A percentile compares a stretch with the other conserved stretches of the same genome.
Evolutionary conservation across 2,888 invertebrate species (phyloP).

Genomic region (Hyppa rectilinea): DNA sequence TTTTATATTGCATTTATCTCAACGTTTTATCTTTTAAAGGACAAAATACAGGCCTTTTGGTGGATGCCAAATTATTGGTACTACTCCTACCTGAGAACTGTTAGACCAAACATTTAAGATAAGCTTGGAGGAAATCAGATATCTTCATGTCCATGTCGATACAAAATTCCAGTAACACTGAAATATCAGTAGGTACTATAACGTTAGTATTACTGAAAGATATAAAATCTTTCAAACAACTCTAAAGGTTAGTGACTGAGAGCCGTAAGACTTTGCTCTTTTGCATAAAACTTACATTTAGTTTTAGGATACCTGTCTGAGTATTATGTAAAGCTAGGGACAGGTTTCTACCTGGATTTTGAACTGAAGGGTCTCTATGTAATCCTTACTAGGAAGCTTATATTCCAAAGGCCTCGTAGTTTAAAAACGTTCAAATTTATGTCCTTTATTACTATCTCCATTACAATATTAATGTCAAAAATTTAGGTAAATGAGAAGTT

Average conservation of each 20-base stretch:
- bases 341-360: constrained; percentile 32
- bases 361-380: background rate
- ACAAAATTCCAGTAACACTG: constrained; percentile 8
- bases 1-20: constrained; percentile 61
- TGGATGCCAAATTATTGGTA: constrained; percentile 39
- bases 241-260: constrained; percentile 37
- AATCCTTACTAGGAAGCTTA: background rate
- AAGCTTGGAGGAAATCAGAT: constrained; percentile 27
- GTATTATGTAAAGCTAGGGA: constrained; percentile 44
- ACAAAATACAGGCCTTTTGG: constrained; percentile 46
- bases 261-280: constrained; percentile 37
- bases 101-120: constrained; percentile 44
- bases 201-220: constrained; percentile 11
- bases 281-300: constrained; percentile 58
- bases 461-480: background rate
- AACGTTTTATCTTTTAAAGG: constrained; percentile 53
- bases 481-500: background rate
- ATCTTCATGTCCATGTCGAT: constrained; percentile 18
- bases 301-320: constrained; percentile 36
- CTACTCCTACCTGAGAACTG: constrained; percentile 14
- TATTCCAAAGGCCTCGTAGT: too few relatives aligned
- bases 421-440: background rate
- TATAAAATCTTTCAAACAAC: constrained; percentile 44
- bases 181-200: constrained; percentile 24
- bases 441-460: background rate